Evolutionary conservation across 2,888 invertebrate genomes (phyloP).

Genomic region (Cabera pusaria): DNA sequence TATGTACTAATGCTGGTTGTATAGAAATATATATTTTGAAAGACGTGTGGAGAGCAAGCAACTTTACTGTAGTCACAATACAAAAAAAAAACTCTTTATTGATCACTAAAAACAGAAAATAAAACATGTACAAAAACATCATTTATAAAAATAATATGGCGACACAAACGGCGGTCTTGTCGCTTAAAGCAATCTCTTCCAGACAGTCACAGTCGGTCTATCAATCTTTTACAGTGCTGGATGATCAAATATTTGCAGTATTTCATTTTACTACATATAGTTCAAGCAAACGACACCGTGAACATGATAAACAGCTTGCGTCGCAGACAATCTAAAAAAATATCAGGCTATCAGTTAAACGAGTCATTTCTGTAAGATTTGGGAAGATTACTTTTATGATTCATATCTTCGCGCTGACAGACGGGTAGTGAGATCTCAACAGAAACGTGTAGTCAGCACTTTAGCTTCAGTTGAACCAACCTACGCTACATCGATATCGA

Average conservation of each 20-base stretch:
- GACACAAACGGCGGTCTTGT: no score
- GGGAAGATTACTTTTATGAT: neutral
- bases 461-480: no score
- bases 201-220: neutral
- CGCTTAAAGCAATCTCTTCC: no score
- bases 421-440: no score
- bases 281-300: neutral
- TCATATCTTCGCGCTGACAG: slow-evolving; percentile 2
- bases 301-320: neutral
- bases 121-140: no score
- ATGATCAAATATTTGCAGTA: neutral
- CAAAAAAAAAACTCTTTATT: no score
- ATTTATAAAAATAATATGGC: no score
- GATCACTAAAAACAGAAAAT: no score
- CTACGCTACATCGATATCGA: slow-evolving; percentile 27
- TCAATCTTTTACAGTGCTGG: neutral
- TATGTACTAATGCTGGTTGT: neutral
- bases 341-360: slow-evolving; percentile 2
- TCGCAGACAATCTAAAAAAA: slow-evolving; percentile 1
- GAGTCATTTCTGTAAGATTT: slow-evolving; percentile 7
- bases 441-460: no score
- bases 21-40: slow-evolving; percentile 1
- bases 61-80: neutral
- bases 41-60: neutral
- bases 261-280: neutral